Base-by-base conservation (phyloP, 2,797 vertebrate genomes). In the Onychomys torridus region DNA sequence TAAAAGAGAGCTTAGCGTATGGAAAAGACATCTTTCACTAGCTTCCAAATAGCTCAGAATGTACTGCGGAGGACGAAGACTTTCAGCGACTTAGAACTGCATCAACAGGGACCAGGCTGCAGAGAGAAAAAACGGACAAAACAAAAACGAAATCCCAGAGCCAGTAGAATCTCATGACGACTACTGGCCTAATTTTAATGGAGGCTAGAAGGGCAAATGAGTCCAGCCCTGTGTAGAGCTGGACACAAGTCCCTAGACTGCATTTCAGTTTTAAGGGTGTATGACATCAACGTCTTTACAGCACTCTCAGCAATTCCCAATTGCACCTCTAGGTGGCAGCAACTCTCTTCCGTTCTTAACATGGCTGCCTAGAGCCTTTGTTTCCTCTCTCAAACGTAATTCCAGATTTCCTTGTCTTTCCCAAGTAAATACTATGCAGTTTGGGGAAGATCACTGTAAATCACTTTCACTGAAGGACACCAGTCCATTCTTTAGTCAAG, bases 291-390 rank as follows among this genome's bases (percentile, higher is more conserved):
- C 0, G 6, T 37, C 5, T 14, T 93, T 59, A 40, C 29, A 27
- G 11, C 8, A 75, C 5, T 67, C 69, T 46, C 61, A 82, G 89
- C 90, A 82, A 2, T 93, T 0, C 59, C n/a, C 91, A 19, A 19
- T 93, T 96, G 89, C 0, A 61, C 96, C 98, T 98, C 97, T 98
- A 98, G 98, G 96, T 98, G 98, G 98, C 98, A 98, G 97, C 97
- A 98, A 85, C 61, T 90, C 91, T 92, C 98, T 98, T 97, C 79
- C 27, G 81, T 97, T 89, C 87, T 83, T 40, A 16, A 63, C 61
- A 63, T 11, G 90, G 95, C 55, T 78, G 85, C 25, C 71, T 21
- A 73, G 52, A 46, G 95, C 92, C 98, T 99, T 99, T 98, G 98
- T 98, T 98, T 95, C 97, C 85, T 96, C 49, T n/a, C 75, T 91